Evolutionary conservation across 2,888 invertebrate genomes (phyloP), one percentile per base, ranked within the genome.

Genomic region (Drosophila imparisetae): DNA sequence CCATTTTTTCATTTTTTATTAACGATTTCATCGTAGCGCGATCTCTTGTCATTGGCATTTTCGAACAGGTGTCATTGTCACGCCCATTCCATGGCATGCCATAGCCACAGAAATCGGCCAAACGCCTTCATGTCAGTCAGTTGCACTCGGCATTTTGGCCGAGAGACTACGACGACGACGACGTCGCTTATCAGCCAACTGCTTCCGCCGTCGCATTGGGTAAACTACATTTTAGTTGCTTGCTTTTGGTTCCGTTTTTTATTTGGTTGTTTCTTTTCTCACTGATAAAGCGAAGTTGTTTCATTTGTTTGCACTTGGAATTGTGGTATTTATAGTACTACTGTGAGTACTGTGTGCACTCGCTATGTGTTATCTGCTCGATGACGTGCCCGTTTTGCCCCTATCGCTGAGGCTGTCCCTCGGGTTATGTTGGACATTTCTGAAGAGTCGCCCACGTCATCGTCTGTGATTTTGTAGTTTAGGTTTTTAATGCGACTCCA

Each of bases 281-380:
- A 8, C 67, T 75, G 83, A 88, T 84, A 88, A 86, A 73, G 62
- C 69, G 70, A 57, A 62, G 55, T 54, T 69, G 75, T 74, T 81
- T 72, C 75, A 84, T 80, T 81, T 84, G 75, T 86, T 89, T 85
- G 85, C 85, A 85, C 85, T 89, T 80, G 85, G 89, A 79, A 71
- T 79, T 69, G 72, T 53, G 73, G 55, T 85, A 85, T 89, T 89
- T 86, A 75, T 83, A 86, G 89, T 66, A 32, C 6, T 27, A 52
- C 32, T 5, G 4, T 24, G 57, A 15, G 60, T 55, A 52, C 58
- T 45, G 61, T 55, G 60, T 48, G 72, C 49, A 75, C 71, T 61
- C 71, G 67, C 50, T 59, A 32, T 53, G 38, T 66, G 34, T 79
- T 78, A 80, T 78, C 80, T n/a, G 32, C 53, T 49, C 18, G 71